Evolutionary conservation across 2,888 invertebrate genomes (phyloP).

Genomic region (Ochropacha duplaris): DNA sequence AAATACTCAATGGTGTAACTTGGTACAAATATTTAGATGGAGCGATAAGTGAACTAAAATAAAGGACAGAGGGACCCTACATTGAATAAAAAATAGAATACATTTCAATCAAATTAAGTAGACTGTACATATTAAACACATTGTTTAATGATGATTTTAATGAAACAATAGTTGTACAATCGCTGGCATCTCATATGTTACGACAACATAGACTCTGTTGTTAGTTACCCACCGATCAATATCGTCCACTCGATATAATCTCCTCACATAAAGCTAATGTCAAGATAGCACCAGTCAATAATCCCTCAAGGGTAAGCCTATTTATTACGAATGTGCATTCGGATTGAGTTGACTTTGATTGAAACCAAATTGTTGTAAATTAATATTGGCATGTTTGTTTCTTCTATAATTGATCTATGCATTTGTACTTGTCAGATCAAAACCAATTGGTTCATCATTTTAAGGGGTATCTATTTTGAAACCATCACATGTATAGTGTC

Average conservation of each 20-base stretch:
- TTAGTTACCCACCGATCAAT: slow-evolving; percentile 59
- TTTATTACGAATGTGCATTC: slow-evolving; percentile 45
- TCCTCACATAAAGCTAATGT: slow-evolving; percentile 54
- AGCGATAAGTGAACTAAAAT: slow-evolving; percentile 1
- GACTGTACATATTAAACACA: neutral
- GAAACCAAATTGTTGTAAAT: slow-evolving; percentile 15
- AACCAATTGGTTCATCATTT: neutral
- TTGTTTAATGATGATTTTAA: neutral
- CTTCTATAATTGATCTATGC: slow-evolving; percentile 4
- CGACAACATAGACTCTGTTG: neutral
- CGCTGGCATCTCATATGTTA: slow-evolving; percentile 15
- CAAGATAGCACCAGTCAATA: slow-evolving; percentile 56
- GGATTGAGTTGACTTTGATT: slow-evolving; percentile 30
- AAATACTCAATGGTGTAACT: slow-evolving; percentile 25
- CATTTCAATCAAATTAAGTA: neutral
- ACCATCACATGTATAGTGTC: neutral
- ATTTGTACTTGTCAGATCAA: neutral
- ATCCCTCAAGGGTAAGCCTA: slow-evolving; percentile 62
- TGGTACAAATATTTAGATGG: slow-evolving; percentile 1
- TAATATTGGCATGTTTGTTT: slow-evolving; percentile 5
- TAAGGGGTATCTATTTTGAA: neutral
- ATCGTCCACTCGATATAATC: slow-evolving; percentile 67
- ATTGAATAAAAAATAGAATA: neutral
- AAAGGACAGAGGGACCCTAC: neutral
- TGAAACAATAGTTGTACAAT: slow-evolving; percentile 9